Conservation (phyloP, 2,797 vertebrate species). For the Luscinia megarhynchos region DNA sequence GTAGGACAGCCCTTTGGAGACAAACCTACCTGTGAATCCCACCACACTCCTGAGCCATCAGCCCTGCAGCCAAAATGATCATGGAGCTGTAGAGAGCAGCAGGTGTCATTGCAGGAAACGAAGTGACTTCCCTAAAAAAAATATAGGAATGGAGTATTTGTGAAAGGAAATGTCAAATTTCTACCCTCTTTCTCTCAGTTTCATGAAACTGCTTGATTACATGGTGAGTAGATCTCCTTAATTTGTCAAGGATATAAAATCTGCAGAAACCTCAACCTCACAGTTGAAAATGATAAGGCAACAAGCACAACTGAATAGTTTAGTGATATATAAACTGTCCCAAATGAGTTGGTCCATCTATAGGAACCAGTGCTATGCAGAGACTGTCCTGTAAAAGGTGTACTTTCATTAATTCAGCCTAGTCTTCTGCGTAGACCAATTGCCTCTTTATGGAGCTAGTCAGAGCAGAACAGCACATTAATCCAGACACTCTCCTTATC, state of each 20-base stretch:
- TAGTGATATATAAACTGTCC: neutral
- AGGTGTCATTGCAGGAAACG: neutral
- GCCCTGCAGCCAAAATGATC: neutral
- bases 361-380: neutral
- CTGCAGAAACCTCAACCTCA: neutral
- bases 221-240: neutral
- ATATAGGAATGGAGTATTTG: neutral
- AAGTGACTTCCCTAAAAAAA: neutral
- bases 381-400: neutral
- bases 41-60: neutral
- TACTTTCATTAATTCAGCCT: neutral
- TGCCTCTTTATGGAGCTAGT: conserved; percentile 29
- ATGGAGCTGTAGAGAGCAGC: neutral
- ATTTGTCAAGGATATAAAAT: neutral
- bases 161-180: neutral
- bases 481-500: conserved; percentile 27
- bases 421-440: neutral
- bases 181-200: neutral
- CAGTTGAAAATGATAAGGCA: neutral
- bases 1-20: neutral
- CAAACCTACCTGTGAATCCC: neutral
- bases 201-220: neutral
- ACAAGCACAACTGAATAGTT: neutral
- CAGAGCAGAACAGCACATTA: conserved; percentile 24
- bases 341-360: neutral